Evolutionary conservation across 1,140 invertebrate species (phyloP), one percentile per base, ranked within the genome.

Genomic region (Zophobas morio): DNA sequence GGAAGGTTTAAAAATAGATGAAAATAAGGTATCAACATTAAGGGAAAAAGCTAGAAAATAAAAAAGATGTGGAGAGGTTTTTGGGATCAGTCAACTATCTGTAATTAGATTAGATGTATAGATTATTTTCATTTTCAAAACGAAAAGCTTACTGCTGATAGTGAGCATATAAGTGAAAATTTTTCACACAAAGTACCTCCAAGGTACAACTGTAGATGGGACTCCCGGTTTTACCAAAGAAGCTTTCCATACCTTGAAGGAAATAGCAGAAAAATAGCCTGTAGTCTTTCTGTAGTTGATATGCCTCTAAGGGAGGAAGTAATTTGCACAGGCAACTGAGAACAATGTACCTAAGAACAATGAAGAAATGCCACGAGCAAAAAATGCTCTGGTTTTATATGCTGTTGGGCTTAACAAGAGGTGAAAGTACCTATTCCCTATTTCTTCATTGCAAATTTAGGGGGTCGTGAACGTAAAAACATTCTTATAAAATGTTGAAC

Each of bases 401-500:
- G 47, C 83, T 1, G 82, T 81, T 36, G 74, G 39, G 40, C 47
- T 86, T 2, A 86, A 86, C 79, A 76, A 63, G 20, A 42, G 34
- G 3, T 86, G 81, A 81, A 87, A 87, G 72, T 86, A 2, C 84
- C 84, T n/a, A 79, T 84, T n/a, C 81, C 76, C 1, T 86, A 86
- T 76, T 86, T 84, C 82, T 81, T 86, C n/a, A 82, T 83, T n/a
- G 35, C 79, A 51, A 66, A 70, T 46, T 66, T 85, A 20, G 76
- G n/a, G 36, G 79, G 73, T 1, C 20, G 47, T 6, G 60, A 84
- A 60, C 81, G 82, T 76, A 77, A 80, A 5, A 77, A 74, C 47
- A 60, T 85, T 39, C 54, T 84, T 36, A 47, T 73, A 73, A 74
- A 82, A 79, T 79, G 78, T 51, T 54, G 84, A 60, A 82, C 83